Evolutionary conservation across 2,113 vertebrate species (phyloP), one percentile per base, ranked within the genome.

Genomic region (Scomber scombrus): DNA sequence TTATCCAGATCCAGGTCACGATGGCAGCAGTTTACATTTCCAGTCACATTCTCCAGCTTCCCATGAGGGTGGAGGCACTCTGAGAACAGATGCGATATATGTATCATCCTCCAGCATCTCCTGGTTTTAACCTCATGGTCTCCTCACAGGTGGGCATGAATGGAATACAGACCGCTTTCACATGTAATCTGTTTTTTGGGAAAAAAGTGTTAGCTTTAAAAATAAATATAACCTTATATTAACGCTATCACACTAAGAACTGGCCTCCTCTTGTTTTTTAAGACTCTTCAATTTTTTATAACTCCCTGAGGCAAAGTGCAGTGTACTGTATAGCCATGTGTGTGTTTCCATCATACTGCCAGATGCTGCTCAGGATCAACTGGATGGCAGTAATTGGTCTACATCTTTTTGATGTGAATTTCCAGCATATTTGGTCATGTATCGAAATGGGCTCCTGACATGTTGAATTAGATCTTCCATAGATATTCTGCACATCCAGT

Each of bases 331-430:
- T 23, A 43, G 60, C 58, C 19, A 21, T 69, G n/a, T 56, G 29
- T 55, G 16, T 1, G 14, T 47, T 19, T 56, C 49, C 61, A 8
- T 67, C 54, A 55, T 23, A 5, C 65, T 76, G 26, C 54, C 71
- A 49, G 61, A 14, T 70, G 45, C 14, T 26, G 70, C 23, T 47
- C 52, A 60, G 55, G 43, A 62, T 85, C 55, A 85, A 80, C 40
- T 62, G 34, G 58, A 26, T 49, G 65, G 65, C 54, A 66, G 49
- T 85, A 66, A 85, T 80, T 85, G 72, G 60, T 62, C 61, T 11
- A 5, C 15, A 56, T 50, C 72, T 56, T 67, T 85, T 72, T 80
- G 60, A 75, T 76, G 77, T 64, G 57, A 70, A 73, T 11, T 29
- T 69, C 18, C 57, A 62, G 34, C 19, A 5, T 71, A 11, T 64